These are phyloP conservation scores for Drosophila algonquin DNA, from an alignment of 2,888 invertebrate species.

Conservation along the genomic window DNA sequence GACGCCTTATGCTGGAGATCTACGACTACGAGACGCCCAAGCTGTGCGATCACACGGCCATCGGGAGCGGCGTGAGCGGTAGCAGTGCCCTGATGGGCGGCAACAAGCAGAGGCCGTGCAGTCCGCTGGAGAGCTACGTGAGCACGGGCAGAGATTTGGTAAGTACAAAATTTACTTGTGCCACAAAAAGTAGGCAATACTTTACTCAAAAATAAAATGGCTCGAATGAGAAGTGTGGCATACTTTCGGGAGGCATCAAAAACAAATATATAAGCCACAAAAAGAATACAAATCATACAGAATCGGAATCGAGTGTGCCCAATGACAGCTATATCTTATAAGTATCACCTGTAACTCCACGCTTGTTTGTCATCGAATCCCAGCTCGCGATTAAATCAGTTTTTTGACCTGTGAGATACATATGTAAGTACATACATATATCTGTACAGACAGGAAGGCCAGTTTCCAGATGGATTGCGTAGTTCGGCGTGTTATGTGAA, in stretches of 20 bases:
- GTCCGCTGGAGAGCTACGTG: constrained; percentile 91
- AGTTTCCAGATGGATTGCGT: too few relatives aligned
- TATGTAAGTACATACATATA: too few relatives aligned
- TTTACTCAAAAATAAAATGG: not conserved
- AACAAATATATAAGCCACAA: not conserved
- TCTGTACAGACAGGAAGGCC: too few relatives aligned
- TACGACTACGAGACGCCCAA: constrained; percentile 91
- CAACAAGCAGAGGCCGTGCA: constrained; percentile 88
- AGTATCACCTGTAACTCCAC: not conserved
- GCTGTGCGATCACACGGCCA: constrained; percentile 92
- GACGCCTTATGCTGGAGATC: constrained; percentile 87
- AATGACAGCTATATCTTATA: not conserved
- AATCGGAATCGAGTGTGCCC: too few relatives aligned
- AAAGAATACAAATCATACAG: too few relatives aligned
- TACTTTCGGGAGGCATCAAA: constrained; percentile 30
- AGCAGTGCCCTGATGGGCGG: constrained; percentile 79
- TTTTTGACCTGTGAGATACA: too few relatives aligned
- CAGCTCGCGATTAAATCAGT: too few relatives aligned
- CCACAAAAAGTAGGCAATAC: constrained; percentile 42
- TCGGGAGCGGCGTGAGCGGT: constrained; percentile 78
- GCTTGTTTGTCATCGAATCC: too few relatives aligned
- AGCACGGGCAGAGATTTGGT: constrained; percentile 85
- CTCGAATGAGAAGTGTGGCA: constrained; percentile 33
- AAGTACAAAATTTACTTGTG: constrained; percentile 51
- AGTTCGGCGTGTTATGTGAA: too few relatives aligned